Evolutionary conservation across 2,113 vertebrate species (phyloP), one percentile per base, ranked within the genome.

Genomic region (Brachyhypopomus gauderio): DNA sequence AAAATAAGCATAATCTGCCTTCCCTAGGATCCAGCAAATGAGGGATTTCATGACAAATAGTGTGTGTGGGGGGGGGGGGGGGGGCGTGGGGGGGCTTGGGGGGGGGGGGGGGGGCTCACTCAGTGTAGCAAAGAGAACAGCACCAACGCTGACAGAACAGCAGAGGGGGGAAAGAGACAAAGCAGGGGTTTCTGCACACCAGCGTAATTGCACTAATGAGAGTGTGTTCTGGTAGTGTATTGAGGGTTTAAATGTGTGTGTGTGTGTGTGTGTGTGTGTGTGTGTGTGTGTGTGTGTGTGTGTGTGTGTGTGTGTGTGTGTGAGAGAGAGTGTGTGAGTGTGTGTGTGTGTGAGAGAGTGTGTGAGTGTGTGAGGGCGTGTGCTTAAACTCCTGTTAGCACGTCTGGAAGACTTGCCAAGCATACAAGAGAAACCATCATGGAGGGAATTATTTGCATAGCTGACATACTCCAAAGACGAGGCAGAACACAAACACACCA

Each of bases 1-100:
- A 99, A 98, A 98, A 98, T 99, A 97, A 97, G 97, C 96, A 96
- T 98, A 96, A 98, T 98, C 96, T 97, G 94, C 95, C 96, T 96
- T 92, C 96, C 95, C 95, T 95, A 96, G 96, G 95, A 97, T 96
- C 96, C 94, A 94, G 96, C 95, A 97, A 98, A 98, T 98, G 96
- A 97, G 97, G 95, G 96, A 95, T 94, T 96, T 96, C 95, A 96
- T 98, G 97, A 98, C 96, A 98, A 97, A 99, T 98, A 96, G 93
- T 94, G 92, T 94, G 22, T 60, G 94, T 92, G 95, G 56, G 89
- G n/a, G 71, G 85, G 85, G 87, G 86, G 36, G 27, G 87, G 95
- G 93, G 92, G 95, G 27, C 45, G 9, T n/a, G 86, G 82, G 88
- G 86, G 30, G 22, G 25, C 85, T 96, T 89, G 90, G 91, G 78